These are phyloP conservation scores for Peromyscus nudipes DNA, from an alignment of 2,797 vertebrate genomes.

Conservation along the genomic window DNA sequence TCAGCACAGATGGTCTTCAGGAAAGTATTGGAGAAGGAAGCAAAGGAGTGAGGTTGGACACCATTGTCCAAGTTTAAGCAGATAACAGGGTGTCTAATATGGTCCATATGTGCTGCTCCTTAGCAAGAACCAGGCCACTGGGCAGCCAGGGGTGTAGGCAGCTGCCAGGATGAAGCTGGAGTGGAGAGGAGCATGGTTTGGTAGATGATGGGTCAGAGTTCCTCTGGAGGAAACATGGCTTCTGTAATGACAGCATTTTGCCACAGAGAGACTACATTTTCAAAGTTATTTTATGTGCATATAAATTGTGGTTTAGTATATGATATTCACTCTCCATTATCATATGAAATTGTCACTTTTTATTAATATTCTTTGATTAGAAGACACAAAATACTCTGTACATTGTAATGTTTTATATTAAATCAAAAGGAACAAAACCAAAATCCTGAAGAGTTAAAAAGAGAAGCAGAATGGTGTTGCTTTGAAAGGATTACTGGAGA, in stretches of 20 bases:
- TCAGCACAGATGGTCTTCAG: not conserved
- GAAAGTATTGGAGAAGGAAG: not conserved
- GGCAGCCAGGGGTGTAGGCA: constrained; percentile 89
- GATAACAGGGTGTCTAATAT: not conserved
- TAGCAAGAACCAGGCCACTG: constrained; percentile 91
- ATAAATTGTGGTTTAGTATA: constrained; percentile 59
- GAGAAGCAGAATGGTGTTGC: not conserved
- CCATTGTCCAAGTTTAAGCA: constrained; percentile 12
- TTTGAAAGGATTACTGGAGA: not conserved
- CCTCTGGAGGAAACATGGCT: not conserved
- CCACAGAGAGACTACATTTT: constrained; percentile 5
- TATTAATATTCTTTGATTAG: constrained; percentile 14
- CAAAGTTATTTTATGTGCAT: constrained; percentile 42
- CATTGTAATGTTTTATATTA: constrained; percentile 39
- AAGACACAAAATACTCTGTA: not conserved
- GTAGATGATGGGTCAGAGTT: rapidly evolving
- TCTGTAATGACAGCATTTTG: not conserved
- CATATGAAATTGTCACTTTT: constrained; percentile 4
- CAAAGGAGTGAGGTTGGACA: not conserved
- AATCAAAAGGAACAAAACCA: not conserved
- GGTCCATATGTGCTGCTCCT: constrained; percentile 91
- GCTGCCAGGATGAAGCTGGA: constrained; percentile 84
- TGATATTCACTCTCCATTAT: not conserved
- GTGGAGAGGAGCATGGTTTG: constrained; percentile 92
- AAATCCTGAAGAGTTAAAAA: not conserved